phyloP scores from a whole-genome alignment of 2,797 vertebrate genomes.

The Prionace glauca region DNA sequence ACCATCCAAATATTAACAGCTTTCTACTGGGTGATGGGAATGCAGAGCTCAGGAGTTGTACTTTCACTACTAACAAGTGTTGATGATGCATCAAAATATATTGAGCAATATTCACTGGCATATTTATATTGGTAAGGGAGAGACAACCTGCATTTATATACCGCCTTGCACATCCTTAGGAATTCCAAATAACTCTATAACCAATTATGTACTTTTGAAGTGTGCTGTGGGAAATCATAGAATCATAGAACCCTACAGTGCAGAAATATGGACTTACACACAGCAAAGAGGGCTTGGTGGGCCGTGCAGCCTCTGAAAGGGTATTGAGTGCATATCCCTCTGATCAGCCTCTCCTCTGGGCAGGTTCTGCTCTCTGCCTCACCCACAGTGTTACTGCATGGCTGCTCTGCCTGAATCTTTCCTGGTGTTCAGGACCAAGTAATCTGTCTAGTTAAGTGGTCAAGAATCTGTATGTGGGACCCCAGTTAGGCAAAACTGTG shows the following conservation, averaged over 20 bases:
- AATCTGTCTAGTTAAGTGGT: not conserved
- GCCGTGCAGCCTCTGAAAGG: not conserved
- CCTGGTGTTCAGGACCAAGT: not conserved
- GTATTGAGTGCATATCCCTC: not conserved
- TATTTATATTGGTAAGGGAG: not conserved
- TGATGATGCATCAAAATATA: not conserved
- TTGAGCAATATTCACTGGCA: not conserved
- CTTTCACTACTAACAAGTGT: not conserved
- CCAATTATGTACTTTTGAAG: not conserved
- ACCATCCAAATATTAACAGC: not conserved
- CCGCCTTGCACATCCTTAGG: not conserved
- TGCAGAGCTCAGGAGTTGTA: not conserved
- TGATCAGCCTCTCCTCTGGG: too few relatives aligned
- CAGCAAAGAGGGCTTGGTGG: not conserved
- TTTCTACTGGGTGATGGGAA: not conserved
- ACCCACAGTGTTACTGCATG: not conserved
- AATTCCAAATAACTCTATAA: not conserved
- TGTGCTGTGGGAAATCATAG: not conserved
- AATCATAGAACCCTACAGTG: too few relatives aligned
- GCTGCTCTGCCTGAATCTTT: not conserved
- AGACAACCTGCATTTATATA: not conserved
- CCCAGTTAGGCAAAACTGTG: not conserved
- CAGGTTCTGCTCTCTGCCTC: not conserved
- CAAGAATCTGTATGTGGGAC: not conserved
- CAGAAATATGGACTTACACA: not conserved